A percentile compares a stretch with the other conserved stretches of the same genome.
Conservation (phyloP, 2,888 invertebrate species). For the Ptilodon capucinus region DNA sequence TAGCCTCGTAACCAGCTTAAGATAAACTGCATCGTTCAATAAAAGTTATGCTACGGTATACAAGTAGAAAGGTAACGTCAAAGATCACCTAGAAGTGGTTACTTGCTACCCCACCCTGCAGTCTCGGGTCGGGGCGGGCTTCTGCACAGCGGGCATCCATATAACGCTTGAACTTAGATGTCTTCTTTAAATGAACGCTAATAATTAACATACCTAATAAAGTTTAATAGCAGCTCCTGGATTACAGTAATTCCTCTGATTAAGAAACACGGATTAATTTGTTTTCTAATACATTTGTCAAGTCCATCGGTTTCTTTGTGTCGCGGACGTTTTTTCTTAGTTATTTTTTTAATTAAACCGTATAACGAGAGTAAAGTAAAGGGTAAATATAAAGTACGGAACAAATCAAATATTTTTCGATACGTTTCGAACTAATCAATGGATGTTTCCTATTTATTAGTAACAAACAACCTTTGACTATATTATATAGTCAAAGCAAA, state of each 20-base stretch:
- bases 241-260: conserved; percentile 38
- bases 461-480: too few species aligned
- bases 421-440: too few species aligned
- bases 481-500: too few species aligned
- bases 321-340: background rate
- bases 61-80: conserved; percentile 27
- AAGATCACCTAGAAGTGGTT: conserved; percentile 36
- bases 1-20: conserved; percentile 40
- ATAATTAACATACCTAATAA: conserved; percentile 43
- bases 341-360: too few species aligned
- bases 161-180: conserved; percentile 41
- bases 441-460: too few species aligned
- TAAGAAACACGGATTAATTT: conserved; percentile 29
- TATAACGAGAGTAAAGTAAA: too few species aligned
- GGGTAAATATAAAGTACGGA: too few species aligned
- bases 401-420: too few species aligned
- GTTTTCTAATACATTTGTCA: conserved; percentile 6
- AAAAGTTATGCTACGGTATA: conserved; percentile 23
- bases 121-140: conserved; percentile 36
- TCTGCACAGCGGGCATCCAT: conserved; percentile 42
- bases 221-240: conserved; percentile 22
- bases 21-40: conserved; percentile 37
- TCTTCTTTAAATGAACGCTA: conserved; percentile 47
- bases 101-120: conserved; percentile 27
- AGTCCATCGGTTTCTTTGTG: background rate